phyloP scores from a whole-genome alignment of 2,888 invertebrate species.

The Drepanosiphum platanoidis region DNA sequence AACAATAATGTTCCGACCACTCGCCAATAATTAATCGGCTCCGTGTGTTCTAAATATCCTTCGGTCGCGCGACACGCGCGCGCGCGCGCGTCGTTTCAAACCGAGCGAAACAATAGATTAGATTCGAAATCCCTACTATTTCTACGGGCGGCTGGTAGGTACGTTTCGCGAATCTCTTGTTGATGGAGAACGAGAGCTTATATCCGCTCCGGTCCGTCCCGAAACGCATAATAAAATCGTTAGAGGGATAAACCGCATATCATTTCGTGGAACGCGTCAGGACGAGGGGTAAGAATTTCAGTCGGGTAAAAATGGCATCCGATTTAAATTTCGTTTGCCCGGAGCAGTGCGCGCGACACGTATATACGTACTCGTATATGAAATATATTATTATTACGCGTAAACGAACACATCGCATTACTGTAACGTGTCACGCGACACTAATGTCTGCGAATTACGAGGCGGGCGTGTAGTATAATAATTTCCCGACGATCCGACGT shows the following conservation, averaged over 20 bases:
- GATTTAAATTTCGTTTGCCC: neutral
- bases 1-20: no score
- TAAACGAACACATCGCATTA: neutral
- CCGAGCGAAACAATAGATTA: constrained; percentile 22
- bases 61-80: no score
- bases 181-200: constrained; percentile 5
- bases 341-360: neutral
- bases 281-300: neutral
- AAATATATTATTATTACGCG: neutral
- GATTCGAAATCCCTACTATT: neutral
- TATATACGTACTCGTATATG: neutral
- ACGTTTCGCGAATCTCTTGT: neutral
- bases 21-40: no score
- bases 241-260: constrained; percentile 5
- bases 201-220: neutral
- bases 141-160: neutral
- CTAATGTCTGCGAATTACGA: neutral
- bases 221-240: constrained; percentile 20
- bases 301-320: neutral
- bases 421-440: neutral
- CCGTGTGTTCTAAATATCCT: no score
- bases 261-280: neutral
- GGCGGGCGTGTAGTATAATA: no score
- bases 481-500: neutral
- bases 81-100: no score